A percentile compares a stretch with the other conserved stretches of the same genome.
Conservation (phyloP, 2,888 invertebrate species). For the Oligia strigilis region DNA sequence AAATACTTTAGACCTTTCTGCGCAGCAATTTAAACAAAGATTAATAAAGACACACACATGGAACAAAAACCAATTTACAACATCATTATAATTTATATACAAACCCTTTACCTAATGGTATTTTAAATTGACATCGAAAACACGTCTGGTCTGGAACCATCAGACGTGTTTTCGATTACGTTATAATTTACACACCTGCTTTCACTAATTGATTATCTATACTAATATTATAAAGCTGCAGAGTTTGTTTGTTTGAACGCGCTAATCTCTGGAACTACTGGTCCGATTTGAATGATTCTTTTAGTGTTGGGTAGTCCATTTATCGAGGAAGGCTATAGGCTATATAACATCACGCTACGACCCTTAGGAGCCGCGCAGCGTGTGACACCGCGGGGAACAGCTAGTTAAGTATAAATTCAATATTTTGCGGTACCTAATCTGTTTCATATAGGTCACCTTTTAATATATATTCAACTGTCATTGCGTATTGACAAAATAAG, state of each 20-base stretch:
- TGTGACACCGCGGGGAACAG: no score
- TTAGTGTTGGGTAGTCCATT: no score
- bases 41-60: not conserved
- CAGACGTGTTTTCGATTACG: not conserved
- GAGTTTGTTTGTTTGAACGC: no score
- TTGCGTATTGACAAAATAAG: no score
- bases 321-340: no score
- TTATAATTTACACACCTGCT: slow-evolving; percentile 34
- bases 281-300: no score
- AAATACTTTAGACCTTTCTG: not conserved
- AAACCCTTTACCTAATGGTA: not conserved
- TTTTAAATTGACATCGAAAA: slow-evolving; percentile 23
- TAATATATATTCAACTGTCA: no score
- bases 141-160: not conserved
- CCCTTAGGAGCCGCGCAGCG: no score
- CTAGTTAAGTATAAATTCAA: not conserved
- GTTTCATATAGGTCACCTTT: not conserved
- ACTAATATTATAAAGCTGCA: no score
- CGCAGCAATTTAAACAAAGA: not conserved
- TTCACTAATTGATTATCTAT: slow-evolving; percentile 14
- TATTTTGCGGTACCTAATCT: slow-evolving; percentile 2
- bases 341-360: no score
- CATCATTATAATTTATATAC: not conserved
- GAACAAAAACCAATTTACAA: not conserved
- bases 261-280: no score